These are phyloP conservation scores for Ictalurus punctatus DNA, from an alignment of 2,113 vertebrate species.

Conservation along the genomic window DNA sequence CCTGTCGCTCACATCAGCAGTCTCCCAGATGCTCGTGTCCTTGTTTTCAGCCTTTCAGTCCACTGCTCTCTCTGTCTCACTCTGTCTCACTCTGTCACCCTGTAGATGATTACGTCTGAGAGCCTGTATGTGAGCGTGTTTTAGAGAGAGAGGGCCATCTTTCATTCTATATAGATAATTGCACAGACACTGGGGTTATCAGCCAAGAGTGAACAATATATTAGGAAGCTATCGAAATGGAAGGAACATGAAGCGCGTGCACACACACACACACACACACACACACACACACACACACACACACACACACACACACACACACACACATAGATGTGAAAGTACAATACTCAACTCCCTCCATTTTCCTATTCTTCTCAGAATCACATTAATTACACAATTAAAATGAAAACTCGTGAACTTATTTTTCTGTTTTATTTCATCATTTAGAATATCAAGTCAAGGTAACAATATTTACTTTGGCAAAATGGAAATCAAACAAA, in stretches of 20 bases:
- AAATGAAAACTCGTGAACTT: neutral
- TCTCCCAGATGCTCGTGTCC: neutral
- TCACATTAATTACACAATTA: neutral
- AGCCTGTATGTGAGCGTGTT: neutral
- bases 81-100: slow-evolving; percentile 33
- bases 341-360: neutral
- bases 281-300: neutral
- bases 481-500: slow-evolving; percentile 56
- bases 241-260: neutral
- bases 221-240: slow-evolving; percentile 3
- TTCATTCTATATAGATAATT: slow-evolving; percentile 14
- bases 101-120: slow-evolving; percentile 20
- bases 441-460: slow-evolving; percentile 57
- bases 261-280: slow-evolving; percentile 4
- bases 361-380: neutral
- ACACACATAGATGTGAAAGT: neutral
- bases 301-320: neutral
- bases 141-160: slow-evolving; percentile 14
- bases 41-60: slow-evolving; percentile 7
- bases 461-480: slow-evolving; percentile 61
- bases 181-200: slow-evolving; percentile 37
- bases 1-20: slow-evolving; percentile 20
- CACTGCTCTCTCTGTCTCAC: slow-evolving; percentile 23
- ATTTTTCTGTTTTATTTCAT: slow-evolving; percentile 45
- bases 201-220: slow-evolving; percentile 34